A percentile compares a stretch with the other conserved stretches of the same genome.
Evolutionary conservation across 2,797 vertebrate genomes (phyloP).

Genomic region (Heteromormyrus szaboi): DNA sequence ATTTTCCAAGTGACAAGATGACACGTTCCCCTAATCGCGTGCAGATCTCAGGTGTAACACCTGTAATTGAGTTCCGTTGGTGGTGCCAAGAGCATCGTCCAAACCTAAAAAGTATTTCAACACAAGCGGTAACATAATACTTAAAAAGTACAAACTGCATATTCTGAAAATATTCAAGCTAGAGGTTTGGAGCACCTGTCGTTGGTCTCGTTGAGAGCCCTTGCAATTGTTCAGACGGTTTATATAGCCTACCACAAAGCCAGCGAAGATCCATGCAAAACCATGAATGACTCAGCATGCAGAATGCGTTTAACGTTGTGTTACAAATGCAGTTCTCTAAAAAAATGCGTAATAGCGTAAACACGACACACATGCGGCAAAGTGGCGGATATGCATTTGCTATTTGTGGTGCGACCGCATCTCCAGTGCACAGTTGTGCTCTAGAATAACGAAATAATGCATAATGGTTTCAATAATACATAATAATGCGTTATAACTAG

Average conservation of each 20-base stretch:
- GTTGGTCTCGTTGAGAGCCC: background rate
- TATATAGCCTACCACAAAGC: background rate
- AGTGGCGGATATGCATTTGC: background rate
- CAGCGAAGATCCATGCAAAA: background rate
- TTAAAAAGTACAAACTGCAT: background rate
- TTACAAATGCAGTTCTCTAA: background rate
- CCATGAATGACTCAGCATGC: background rate
- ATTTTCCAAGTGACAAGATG: background rate
- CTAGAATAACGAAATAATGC: background rate
- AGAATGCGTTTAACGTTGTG: background rate
- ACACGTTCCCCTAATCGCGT: slow-evolving; percentile 19
- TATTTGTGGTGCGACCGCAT: background rate
- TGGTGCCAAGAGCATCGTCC: background rate
- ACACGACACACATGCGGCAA: background rate
- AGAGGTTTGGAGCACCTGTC: background rate
- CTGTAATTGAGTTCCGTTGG: slow-evolving; percentile 42
- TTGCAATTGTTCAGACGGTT: background rate
- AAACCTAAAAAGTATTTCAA: background rate
- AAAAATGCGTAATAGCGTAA: background rate
- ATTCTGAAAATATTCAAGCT: background rate
- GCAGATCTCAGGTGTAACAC: slow-evolving; percentile 36
- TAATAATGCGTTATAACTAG: background rate
- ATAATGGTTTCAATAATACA: background rate
- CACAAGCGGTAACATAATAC: background rate
- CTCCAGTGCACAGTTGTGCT: background rate